A percentile compares a stretch with the other conserved stretches of the same genome.
These are phyloP conservation scores for Epirrita christyi DNA, from an alignment of 2,888 invertebrate genomes.

Conservation along the genomic window DNA sequence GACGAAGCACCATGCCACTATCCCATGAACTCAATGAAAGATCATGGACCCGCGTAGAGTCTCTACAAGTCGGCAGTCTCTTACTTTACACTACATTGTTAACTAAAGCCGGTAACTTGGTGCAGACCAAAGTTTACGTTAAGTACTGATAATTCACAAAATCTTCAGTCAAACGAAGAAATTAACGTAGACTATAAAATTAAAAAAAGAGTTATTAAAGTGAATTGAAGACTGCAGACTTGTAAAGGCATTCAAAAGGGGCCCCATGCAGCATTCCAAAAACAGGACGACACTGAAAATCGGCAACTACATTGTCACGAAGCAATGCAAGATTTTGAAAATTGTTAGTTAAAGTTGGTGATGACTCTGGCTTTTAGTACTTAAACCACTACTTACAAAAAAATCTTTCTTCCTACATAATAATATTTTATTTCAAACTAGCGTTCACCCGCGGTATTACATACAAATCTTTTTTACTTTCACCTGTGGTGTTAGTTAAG, in stretches of 20 bases:
- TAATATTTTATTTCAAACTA: no score
- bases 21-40: conserved; percentile 41
- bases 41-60: conserved; percentile 17
- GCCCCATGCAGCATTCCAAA: conserved; percentile 79
- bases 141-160: no score
- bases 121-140: no score
- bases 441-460: no score
- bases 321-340: conserved; percentile 72
- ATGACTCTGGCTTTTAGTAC: conserved; percentile 40
- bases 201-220: no score
- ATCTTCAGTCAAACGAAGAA: no score
- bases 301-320: conserved; percentile 85
- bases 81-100: no score
- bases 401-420: no score
- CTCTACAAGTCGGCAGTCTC: conserved; percentile 23
- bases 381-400: background rate
- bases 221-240: conserved; percentile 11
- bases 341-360: conserved; percentile 40
- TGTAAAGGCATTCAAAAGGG: conserved; percentile 8
- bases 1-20: conserved; percentile 76
- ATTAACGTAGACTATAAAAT: no score
- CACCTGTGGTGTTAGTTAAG: no score
- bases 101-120: no score
- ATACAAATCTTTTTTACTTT: no score
- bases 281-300: conserved; percentile 66